Base-by-base conservation (phyloP, 2,888 invertebrate genomes). In the Drosophila putrida region DNA sequence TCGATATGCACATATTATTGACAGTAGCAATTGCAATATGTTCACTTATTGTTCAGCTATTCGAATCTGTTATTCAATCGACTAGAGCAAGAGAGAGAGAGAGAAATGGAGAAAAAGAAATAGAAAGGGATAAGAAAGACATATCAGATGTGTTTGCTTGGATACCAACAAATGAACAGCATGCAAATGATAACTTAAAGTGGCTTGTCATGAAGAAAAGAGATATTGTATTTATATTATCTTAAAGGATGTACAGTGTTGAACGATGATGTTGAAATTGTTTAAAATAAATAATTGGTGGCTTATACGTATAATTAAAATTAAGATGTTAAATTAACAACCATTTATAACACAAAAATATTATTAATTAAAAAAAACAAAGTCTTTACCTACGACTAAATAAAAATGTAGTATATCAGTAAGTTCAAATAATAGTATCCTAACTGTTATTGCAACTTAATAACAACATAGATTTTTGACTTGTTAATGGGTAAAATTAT, bases 1-100 rank as follows among this genome's bases (percentile, higher is more conserved):
- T 78, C 68, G 79, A 71, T 65, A 71, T 76, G 70, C 59, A 77
- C 80, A 78, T 72, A 70, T 77, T 77, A 85, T 82, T 79, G 85
- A 77, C 82, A 85, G 71, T 79, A 79, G 71, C 77, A 77, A 63
- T 70, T 65, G 70, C 39, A 76, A 79, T 68, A 63, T 72, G 67
- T 53, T 59, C 49, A 60, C 8, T 72, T 75, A 71, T 71, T 63
- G 60, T 67, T 66, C 57, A 41, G 28, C 58, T 58, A 54, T 50
- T 46, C 72, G n/a, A 39, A 53, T 53, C 54, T 36, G 39, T 71
- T 63, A 63, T 63, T 28, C 71, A 55, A 71, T 65, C 27, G 41
- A 44, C 28, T 5, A 27, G 6, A 25, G 11, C 28, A 6, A 31
- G 28, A 27, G 11, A 6, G 31, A 25, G n/a, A n/a, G 9, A 10